phyloP scores from a whole-genome alignment of 35 echinoderm and acorn worm genomes.

The Acanthaster planci region DNA sequence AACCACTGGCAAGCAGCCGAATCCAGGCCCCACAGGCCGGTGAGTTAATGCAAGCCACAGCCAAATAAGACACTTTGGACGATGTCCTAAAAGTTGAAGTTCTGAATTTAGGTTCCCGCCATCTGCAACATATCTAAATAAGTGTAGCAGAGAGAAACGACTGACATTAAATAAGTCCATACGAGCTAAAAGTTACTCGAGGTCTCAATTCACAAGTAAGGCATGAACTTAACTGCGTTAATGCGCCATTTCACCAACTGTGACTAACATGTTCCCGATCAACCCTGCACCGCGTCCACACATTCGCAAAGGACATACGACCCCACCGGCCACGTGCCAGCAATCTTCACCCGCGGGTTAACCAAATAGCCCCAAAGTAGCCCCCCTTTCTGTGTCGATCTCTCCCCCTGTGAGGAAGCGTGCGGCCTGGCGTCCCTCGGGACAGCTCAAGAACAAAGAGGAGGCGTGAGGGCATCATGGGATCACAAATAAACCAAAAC shows the following conservation, averaged over 20 bases:
- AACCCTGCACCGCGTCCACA: background rate
- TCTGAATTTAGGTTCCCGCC: too few species aligned
- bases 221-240: too few species aligned
- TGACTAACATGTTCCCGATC: background rate
- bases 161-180: too few species aligned
- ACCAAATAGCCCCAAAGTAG: slow-evolving; percentile 11
- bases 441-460: background rate
- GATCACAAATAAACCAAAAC: slow-evolving; percentile 25
- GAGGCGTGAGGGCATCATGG: slow-evolving; percentile 10
- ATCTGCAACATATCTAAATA: too few species aligned
- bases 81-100: too few species aligned
- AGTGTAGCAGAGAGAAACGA: too few species aligned
- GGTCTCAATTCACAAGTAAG: too few species aligned
- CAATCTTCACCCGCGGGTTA: background rate
- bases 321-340: background rate
- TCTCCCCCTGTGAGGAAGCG: background rate
- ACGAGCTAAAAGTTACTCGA: too few species aligned
- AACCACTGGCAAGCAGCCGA: too few species aligned
- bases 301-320: slow-evolving; percentile 16
- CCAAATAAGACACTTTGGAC: too few species aligned
- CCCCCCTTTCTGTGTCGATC: background rate
- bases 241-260: slow-evolving; percentile 4
- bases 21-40: too few species aligned
- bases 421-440: background rate
- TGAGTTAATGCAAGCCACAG: too few species aligned